Evolutionary conservation across 2,113 vertebrate genomes (phyloP), one percentile per base, ranked within the genome.

Genomic region (Chaenogobius annularis): DNA sequence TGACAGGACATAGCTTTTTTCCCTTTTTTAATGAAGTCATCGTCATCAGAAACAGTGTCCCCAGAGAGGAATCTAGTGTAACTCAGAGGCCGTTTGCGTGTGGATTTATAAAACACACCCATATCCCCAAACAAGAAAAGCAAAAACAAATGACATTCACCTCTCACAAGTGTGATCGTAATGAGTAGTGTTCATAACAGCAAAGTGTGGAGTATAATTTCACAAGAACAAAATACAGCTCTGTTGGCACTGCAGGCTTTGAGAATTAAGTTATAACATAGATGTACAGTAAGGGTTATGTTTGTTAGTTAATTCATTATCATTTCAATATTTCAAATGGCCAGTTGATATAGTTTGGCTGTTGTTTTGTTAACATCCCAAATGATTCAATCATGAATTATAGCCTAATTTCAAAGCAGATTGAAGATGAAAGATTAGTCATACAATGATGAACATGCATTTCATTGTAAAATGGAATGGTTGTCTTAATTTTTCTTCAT

Each of bases 61-160:
- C 83, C 69, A 68, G 88, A 87, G 79, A 46, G 70, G 69, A 65
- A 35, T 84, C 84, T 74, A 76, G 80, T 70, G 79, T 83, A 76
- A 81, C 54, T 67, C 83, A 70, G 78, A 77, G 74, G 81, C 74
- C 80, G 71, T 61, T 48, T 63, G 70, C 23, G 58, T 10, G 54
- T 61, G 67, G 79, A 17, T 43, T 50, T 23, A 13, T 2, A 11
- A 40, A 52, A 70, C 20, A 50, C 77, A 73, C 22, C 23, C 56
- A 72, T 66, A 58, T 61, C 76, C 8, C 23, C 10, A 70, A 23
- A 73, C 31, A 63, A 13, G 40, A 64, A 50, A 14, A 3, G 10
- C 31, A 64, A 55, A 65, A 83, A 69, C 50, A 37, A 62, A 67
- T 65, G 44, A 63, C 9, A 70, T 69, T 79, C 77, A 68, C 52